A percentile compares a stretch with the other conserved stretches of the same genome.
Evolutionary conservation across 2,797 vertebrate genomes (phyloP).

Genomic region (Etheostoma nigrum): DNA sequence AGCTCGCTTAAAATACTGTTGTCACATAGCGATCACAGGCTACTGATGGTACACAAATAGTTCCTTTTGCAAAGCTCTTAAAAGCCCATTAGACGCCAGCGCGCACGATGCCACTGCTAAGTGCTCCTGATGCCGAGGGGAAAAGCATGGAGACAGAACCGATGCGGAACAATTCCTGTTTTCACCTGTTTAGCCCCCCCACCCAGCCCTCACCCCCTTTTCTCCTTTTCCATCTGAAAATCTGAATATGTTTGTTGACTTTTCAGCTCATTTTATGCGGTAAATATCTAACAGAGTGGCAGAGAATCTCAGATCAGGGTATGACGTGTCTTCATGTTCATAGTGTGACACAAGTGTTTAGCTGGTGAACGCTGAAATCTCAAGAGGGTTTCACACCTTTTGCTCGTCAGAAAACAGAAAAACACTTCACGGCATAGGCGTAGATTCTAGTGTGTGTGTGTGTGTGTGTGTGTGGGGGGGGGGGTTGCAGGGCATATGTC

Average conservation of each 20-base stretch:
- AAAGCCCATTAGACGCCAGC: conserved; percentile 84
- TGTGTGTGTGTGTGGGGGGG: no score
- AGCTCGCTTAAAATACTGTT: conserved; percentile 79
- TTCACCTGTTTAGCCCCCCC: conserved; percentile 44
- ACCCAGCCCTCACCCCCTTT: not conserved
- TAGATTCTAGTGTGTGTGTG: no score
- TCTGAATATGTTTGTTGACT: conserved; percentile 79
- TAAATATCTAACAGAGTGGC: conserved; percentile 73
- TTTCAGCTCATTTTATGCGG: conserved; percentile 75
- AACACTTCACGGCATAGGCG: no score
- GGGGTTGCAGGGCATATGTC: no score
- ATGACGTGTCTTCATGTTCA: conserved; percentile 66
- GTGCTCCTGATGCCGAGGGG: conserved; percentile 83
- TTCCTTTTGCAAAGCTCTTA: conserved; percentile 78
- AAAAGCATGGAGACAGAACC: conserved; percentile 77
- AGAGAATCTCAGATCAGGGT: conserved; percentile 70
- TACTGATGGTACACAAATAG: conserved; percentile 83
- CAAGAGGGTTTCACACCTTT: conserved; percentile 26
- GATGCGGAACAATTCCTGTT: conserved; percentile 70
- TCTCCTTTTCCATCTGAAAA: conserved; percentile 41
- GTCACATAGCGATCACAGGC: conserved; percentile 82
- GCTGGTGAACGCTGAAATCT: conserved; percentile 51
- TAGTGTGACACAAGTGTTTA: conserved; percentile 64
- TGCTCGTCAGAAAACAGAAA: no score
- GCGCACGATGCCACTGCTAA: conserved; percentile 74